phyloP scores from a whole-genome alignment of 2,888 invertebrate species.

The Asteroscopus sphinx region DNA sequence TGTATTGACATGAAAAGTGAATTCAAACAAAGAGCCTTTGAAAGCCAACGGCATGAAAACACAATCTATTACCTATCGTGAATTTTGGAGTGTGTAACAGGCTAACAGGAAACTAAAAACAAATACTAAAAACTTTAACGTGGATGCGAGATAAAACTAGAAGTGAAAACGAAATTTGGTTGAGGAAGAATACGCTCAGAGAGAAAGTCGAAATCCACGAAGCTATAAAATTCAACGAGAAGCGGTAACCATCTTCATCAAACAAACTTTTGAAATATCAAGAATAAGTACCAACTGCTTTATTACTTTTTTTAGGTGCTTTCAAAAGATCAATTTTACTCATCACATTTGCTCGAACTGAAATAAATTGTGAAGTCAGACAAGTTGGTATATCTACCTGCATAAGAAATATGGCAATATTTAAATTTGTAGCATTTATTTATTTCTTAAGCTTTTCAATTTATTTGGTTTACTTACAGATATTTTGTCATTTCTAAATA shows the following conservation, averaged over 20 bases:
- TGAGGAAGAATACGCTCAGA: slow-evolving; percentile 7
- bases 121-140: slow-evolving; percentile 1
- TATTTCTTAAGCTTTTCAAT: too few relatives aligned
- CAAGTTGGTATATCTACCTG: too few relatives aligned
- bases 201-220: slow-evolving; percentile 18
- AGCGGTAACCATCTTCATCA: slow-evolving; percentile 40
- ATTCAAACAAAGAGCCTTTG: neutral
- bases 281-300: slow-evolving; percentile 42
- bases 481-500: too few relatives aligned
- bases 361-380: slow-evolving; percentile 26
- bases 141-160: neutral
- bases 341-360: slow-evolving; percentile 16
- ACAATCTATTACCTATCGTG: neutral
- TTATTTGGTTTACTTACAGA: too few relatives aligned
- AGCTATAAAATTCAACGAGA: slow-evolving; percentile 46
- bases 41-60: neutral
- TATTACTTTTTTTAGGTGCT: slow-evolving; percentile 49
- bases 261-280: slow-evolving; percentile 52
- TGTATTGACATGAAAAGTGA: too few relatives aligned
- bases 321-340: slow-evolving; percentile 40
- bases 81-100: slow-evolving; percentile 6
- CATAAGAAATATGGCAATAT: too few relatives aligned
- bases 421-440: too few relatives aligned
- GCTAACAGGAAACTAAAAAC: too few relatives aligned
- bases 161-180: slow-evolving; percentile 11